Conservation (phyloP, 2,113 vertebrate species). For the Misgurnus anguillicaudatus region DNA sequence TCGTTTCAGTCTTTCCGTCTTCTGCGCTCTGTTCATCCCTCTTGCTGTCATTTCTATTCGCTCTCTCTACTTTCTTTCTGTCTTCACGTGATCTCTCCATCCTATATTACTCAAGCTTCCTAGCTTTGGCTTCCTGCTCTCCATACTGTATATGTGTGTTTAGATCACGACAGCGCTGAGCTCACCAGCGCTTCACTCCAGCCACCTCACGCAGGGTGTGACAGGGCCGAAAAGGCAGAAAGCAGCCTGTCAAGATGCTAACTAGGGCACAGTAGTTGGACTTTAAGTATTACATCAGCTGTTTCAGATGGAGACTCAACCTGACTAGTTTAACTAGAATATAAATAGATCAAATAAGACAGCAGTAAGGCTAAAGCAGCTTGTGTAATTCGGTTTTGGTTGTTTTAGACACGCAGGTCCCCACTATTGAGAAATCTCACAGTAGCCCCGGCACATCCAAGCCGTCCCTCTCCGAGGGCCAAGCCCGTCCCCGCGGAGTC, state of each 20-base stretch:
- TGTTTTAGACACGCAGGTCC: slow-evolving; percentile 92
- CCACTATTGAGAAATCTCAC: slow-evolving; percentile 98
- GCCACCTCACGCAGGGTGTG: slow-evolving; percentile 18
- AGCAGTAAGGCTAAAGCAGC: slow-evolving; percentile 3
- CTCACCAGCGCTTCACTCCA: slow-evolving; percentile 42
- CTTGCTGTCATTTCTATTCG: slow-evolving; percentile 40
- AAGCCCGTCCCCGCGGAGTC: slow-evolving; percentile 89
- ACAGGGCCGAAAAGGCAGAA: slow-evolving; percentile 16
- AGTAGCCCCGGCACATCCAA: slow-evolving; percentile 96
- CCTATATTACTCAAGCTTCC: slow-evolving; percentile 53
- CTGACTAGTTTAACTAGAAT: slow-evolving; percentile 1
- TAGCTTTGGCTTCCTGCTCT: slow-evolving; percentile 71
- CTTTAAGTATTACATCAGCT: slow-evolving; percentile 23
- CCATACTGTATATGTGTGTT: slow-evolving; percentile 64
- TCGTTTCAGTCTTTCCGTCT: slow-evolving; percentile 18
- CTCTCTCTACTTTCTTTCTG: slow-evolving; percentile 11
- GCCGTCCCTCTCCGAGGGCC: slow-evolving; percentile 92
- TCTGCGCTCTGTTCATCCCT: slow-evolving; percentile 11
- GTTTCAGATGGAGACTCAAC: slow-evolving; percentile 31
- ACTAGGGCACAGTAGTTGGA: slow-evolving; percentile 22
- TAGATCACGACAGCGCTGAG: slow-evolving; percentile 42
- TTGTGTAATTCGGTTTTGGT: slow-evolving; percentile 73
- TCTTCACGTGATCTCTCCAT: slow-evolving; percentile 31
- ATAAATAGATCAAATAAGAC: slow-evolving; percentile 3
- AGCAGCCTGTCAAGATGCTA: slow-evolving; percentile 23